These are phyloP conservation scores for Sphyrna mokarran DNA, from an alignment of 2,113 vertebrate genomes.

Conservation along the genomic window DNA sequence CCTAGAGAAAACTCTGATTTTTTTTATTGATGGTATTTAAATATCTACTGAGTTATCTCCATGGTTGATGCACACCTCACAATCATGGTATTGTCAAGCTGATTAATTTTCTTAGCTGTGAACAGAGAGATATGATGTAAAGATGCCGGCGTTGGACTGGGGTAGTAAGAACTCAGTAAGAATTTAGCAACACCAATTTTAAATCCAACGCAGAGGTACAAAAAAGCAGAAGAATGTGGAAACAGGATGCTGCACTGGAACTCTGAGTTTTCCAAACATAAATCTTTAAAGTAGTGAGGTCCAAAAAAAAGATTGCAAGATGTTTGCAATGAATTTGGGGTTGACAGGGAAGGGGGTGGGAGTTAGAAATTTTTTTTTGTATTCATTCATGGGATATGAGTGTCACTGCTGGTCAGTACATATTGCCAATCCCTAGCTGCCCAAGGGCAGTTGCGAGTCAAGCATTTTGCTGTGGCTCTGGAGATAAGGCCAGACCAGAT, in stretches of 20 bases:
- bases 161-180: too few relatives aligned
- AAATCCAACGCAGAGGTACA: too few relatives aligned
- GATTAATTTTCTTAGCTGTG: background rate
- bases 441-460: too few relatives aligned
- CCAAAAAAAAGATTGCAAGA: background rate
- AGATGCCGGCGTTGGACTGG: too few relatives aligned
- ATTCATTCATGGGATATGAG: too few relatives aligned
- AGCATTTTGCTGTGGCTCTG: too few relatives aligned
- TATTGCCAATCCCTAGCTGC: too few relatives aligned
- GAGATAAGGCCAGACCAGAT: too few relatives aligned
- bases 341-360: too few relatives aligned
- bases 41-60: background rate
- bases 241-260: background rate
- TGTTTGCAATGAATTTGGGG: background rate
- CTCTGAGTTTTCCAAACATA: background rate
- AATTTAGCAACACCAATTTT: too few relatives aligned
- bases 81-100: background rate
- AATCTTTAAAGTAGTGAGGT: background rate
- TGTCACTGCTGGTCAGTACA: too few relatives aligned
- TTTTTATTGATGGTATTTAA: background rate
- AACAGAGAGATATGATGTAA: background rate
- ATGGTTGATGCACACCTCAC: background rate
- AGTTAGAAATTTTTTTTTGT: background rate
- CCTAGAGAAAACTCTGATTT: background rate
- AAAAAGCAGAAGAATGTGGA: background rate